Evolutionary conservation across 1,140 invertebrate species (phyloP).

Genomic region (Hesperophylax magnus): DNA sequence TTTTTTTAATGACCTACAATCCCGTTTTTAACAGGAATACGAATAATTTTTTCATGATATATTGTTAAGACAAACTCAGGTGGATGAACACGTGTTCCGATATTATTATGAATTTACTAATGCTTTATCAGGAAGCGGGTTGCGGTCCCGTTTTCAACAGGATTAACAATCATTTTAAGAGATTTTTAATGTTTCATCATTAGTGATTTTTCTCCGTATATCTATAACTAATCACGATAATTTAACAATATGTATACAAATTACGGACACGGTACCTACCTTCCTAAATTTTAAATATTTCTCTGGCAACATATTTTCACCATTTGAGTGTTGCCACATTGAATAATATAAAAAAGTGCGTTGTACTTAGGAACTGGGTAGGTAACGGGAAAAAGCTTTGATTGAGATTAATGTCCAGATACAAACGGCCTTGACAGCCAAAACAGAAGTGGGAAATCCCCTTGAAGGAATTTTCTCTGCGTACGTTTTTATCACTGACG

Average conservation of each 20-base stretch:
- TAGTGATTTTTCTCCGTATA: too few species aligned
- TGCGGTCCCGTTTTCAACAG: too few species aligned
- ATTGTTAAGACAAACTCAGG: too few species aligned
- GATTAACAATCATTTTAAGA: too few species aligned
- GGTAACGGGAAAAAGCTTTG: background rate
- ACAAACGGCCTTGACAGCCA: background rate
- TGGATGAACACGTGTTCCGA: too few species aligned
- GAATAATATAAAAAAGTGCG: background rate
- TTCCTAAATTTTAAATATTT: background rate
- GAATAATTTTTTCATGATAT: too few species aligned
- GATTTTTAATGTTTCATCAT: too few species aligned
- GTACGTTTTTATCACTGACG: background rate
- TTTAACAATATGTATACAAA: background rate
- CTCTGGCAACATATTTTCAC: background rate
- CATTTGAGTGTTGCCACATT: slow-evolving; percentile 7
- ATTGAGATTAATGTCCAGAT: slow-evolving; percentile 5
- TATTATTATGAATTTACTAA: too few species aligned
- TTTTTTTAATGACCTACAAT: too few species aligned
- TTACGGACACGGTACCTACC: background rate
- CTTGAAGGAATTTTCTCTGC: background rate
- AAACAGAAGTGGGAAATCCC: slow-evolving; percentile 1
- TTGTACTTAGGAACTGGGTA: background rate
- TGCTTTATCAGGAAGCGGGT: too few species aligned
- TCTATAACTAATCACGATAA: too few species aligned
- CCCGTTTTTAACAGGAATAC: too few species aligned